Percentiles rank a stretch among this genome's conserved stretches.
phyloP scores from a whole-genome alignment of 2,888 invertebrate genomes.

The Cacoxenus indagator region DNA sequence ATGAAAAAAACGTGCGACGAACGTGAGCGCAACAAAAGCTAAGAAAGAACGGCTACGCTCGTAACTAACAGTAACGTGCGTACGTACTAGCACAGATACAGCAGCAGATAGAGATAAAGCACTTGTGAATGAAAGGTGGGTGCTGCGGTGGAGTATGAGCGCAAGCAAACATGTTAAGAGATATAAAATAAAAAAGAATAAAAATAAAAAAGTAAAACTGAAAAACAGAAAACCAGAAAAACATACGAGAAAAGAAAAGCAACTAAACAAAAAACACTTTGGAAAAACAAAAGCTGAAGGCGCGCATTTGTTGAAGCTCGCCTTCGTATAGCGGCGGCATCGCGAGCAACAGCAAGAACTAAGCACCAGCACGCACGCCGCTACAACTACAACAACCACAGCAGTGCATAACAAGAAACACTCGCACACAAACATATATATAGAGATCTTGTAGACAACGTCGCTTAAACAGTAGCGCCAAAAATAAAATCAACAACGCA shows the following conservation, averaged over 20 bases:
- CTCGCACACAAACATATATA: neutral
- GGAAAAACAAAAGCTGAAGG: slow-evolving; percentile 16
- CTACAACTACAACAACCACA: neutral
- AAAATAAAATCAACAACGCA: slow-evolving; percentile 27
- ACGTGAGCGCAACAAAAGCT: slow-evolving; percentile 40
- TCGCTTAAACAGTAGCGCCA: slow-evolving; percentile 20
- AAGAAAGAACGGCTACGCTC: slow-evolving; percentile 29
- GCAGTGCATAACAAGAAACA: neutral
- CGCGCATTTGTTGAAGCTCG: slow-evolving; percentile 6
- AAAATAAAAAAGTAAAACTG: neutral
- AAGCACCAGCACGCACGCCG: neutral
- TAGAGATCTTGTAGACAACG: neutral
- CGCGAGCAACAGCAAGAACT: neutral
- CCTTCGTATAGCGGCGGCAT: neutral
- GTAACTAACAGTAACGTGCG: slow-evolving; percentile 66
- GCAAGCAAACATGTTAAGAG: slow-evolving; percentile 9
- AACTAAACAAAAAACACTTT: neutral
- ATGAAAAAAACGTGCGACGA: slow-evolving; percentile 40
- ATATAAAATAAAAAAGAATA: neutral
- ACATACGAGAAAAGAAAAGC: neutral
- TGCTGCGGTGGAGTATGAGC: neutral
- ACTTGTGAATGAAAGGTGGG: neutral
- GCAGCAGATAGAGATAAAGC: neutral
- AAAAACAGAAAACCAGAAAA: neutral
- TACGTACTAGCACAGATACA: slow-evolving; percentile 40